Percentiles rank a stretch among this genome's conserved stretches.
phyloP scores from a whole-genome alignment of 2,888 invertebrate genomes.

The Chymomyza fuscimana region DNA sequence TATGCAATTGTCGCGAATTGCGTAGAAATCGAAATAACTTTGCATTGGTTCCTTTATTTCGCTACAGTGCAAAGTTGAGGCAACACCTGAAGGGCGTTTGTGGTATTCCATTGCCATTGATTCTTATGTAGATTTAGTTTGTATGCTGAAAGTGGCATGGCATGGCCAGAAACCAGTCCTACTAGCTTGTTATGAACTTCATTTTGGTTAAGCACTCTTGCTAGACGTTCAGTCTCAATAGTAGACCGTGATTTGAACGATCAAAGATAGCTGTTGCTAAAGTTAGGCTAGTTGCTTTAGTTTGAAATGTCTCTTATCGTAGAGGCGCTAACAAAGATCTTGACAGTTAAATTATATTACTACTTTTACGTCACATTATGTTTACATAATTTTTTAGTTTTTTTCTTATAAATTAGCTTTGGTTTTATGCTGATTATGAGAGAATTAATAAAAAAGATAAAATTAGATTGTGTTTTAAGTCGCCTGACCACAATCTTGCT shows the following conservation, averaged over 20 bases:
- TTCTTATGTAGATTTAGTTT: conserved; percentile 12
- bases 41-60: conserved; percentile 32
- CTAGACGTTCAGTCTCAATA: not conserved
- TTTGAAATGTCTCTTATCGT: not conserved
- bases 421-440: not conserved
- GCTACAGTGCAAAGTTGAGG: conserved; percentile 20
- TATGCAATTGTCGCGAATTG: conserved; percentile 63
- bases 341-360: not conserved
- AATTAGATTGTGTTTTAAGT: not conserved
- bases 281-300: not conserved
- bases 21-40: conserved; percentile 60
- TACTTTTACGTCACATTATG: not conserved
- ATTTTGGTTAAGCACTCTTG: not conserved
- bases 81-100: conserved; percentile 52
- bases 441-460: not conserved
- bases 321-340: not conserved
- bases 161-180: conserved; percentile 47
- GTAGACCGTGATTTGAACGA: not conserved
- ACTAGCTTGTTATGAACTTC: conserved; percentile 32
- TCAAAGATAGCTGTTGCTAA: not conserved
- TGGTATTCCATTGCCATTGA: conserved; percentile 9
- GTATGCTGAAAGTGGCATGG: not conserved
- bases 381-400: not conserved
- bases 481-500: not conserved
- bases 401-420: not conserved